Evolutionary conservation across 2,113 vertebrate genomes (phyloP).

Genomic region (Mirza zaza): DNA sequence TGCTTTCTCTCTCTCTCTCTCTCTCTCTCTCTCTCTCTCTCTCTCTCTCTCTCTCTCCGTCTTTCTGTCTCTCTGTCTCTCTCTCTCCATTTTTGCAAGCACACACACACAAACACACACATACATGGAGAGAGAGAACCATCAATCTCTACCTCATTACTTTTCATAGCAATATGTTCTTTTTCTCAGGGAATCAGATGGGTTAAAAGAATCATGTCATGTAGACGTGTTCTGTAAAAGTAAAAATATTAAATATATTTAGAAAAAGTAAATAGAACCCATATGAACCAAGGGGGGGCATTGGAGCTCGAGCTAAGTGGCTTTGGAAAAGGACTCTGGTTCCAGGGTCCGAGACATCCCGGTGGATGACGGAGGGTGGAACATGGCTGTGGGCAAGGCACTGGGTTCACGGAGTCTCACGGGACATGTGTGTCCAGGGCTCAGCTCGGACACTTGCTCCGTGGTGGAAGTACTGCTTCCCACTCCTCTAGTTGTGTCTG

Average conservation of each 20-base stretch:
- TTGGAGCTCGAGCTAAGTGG: not conserved
- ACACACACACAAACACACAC: not conserved
- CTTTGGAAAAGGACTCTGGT: not conserved
- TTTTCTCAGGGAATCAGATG: not conserved
- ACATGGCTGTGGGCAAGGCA: rapidly evolving
- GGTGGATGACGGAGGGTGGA: not conserved
- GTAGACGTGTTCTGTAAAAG: not conserved
- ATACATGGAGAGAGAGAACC: not conserved
- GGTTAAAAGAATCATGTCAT: not conserved
- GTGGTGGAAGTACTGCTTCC: not conserved
- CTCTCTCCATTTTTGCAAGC: not conserved
- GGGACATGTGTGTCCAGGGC: not conserved
- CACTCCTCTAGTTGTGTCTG: not conserved
- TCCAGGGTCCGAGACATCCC: not conserved
- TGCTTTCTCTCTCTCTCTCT: not conserved
- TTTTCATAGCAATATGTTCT: not conserved
- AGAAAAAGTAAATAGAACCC: not conserved
- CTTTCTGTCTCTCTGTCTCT: not conserved
- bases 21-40: not conserved
- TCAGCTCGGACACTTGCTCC: not conserved
- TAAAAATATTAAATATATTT: not conserved
- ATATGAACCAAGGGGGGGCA: not conserved
- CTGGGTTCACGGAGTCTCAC: not conserved
- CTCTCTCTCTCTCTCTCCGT: no score
- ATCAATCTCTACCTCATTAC: not conserved